A percentile compares a stretch with the other conserved stretches of the same genome.
These are phyloP conservation scores for Anadara kagoshimensis DNA, from an alignment of 1,140 invertebrate genomes.

Conservation along the genomic window DNA sequence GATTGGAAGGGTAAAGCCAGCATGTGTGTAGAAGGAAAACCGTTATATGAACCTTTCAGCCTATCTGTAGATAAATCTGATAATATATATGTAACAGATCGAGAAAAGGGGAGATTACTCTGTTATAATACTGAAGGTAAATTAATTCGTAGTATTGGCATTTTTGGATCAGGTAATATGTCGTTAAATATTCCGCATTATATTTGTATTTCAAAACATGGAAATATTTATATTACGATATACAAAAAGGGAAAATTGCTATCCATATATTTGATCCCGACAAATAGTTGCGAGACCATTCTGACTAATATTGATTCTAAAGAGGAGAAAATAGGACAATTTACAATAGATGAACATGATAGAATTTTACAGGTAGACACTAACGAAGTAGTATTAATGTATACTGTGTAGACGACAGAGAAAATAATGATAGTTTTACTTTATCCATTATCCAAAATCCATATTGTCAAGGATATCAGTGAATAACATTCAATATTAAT, in stretches of 20 bases:
- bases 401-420: background rate
- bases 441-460: background rate
- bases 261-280: conserved; percentile 5
- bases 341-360: conserved; percentile 15
- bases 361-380: conserved; percentile 4
- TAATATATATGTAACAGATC: conserved; percentile 36
- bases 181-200: conserved; percentile 13
- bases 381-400: background rate
- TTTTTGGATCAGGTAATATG: conserved; percentile 15
- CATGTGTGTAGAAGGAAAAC: conserved; percentile 21
- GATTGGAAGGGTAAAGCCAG: conserved; percentile 32
- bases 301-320: conserved; percentile 1
- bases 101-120: conserved; percentile 40
- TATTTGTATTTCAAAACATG: conserved; percentile 3
- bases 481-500: conserved; percentile 15
- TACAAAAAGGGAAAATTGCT: background rate
- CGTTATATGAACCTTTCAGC: conserved; percentile 37
- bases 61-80: conserved; percentile 26
- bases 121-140: conserved; percentile 37
- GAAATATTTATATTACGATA: conserved; percentile 21
- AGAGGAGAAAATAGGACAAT: background rate
- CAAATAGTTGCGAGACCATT: conserved; percentile 3
- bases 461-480: conserved; percentile 1
- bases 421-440: background rate
- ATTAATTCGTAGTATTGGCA: conserved; percentile 28